Evolutionary conservation across 2,797 vertebrate species (phyloP).

Genomic region (Distichodus sexfasciatus): DNA sequence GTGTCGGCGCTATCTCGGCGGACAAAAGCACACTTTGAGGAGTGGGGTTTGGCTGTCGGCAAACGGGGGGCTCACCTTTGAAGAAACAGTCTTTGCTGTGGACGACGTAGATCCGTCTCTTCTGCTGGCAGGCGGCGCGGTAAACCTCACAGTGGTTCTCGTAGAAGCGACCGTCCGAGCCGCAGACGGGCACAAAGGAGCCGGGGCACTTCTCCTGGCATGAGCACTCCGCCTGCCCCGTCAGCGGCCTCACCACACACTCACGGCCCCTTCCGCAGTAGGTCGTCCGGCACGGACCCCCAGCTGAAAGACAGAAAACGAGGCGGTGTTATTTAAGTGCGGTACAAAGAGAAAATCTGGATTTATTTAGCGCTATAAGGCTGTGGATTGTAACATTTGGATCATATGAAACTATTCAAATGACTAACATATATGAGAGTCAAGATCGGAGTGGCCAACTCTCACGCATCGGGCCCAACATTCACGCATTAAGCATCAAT

Average conservation of each 20-base stretch:
- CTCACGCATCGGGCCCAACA: too few relatives aligned
- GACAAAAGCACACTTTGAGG: neutral
- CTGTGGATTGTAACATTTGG: too few relatives aligned
- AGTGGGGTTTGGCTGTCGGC: neutral
- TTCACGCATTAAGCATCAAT: too few relatives aligned
- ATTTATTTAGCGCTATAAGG: too few relatives aligned
- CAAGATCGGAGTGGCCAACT: too few relatives aligned
- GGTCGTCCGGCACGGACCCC: constrained; percentile 74
- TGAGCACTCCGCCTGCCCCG: constrained; percentile 76
- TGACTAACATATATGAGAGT: too few relatives aligned
- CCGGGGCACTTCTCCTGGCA: constrained; percentile 83
- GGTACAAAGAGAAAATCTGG: neutral
- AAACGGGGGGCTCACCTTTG: constrained; percentile 79
- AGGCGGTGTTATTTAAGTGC: neutral
- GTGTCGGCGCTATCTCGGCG: neutral
- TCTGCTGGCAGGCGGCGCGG: constrained; percentile 84
- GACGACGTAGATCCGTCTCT: constrained; percentile 78
- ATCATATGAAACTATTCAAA: too few relatives aligned
- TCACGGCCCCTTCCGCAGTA: constrained; percentile 81
- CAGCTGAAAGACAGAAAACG: constrained; percentile 39
- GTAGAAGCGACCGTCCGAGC: constrained; percentile 90
- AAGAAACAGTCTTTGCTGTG: constrained; percentile 96
- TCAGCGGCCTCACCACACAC: constrained; percentile 76
- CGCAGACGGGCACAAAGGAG: constrained; percentile 88
- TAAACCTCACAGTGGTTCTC: constrained; percentile 95